Percentiles rank a stretch among this genome's conserved stretches.
phyloP scores from a whole-genome alignment of 2,888 invertebrate genomes.

The Eilema sororculum region DNA sequence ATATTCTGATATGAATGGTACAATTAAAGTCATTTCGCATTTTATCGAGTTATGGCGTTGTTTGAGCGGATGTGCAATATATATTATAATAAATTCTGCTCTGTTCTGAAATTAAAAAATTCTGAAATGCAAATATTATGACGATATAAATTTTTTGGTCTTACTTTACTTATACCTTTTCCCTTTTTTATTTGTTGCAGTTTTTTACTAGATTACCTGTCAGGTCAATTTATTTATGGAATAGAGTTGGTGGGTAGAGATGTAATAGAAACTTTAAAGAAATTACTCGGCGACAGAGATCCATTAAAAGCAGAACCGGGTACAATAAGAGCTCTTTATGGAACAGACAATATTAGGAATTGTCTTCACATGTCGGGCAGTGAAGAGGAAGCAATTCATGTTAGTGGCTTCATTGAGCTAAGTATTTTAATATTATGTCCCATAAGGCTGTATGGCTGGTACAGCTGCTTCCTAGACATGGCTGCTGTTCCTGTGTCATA shows the following conservation, averaged over 20 bases:
- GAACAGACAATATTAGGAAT: conserved; percentile 89
- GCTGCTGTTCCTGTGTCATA: background rate
- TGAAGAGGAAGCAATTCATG: conserved; percentile 84
- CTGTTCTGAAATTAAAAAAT: no score
- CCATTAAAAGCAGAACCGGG: conserved; percentile 88
- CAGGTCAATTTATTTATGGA: conserved; percentile 90
- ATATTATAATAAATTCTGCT: no score
- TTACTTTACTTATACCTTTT: background rate
- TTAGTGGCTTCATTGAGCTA: conserved; percentile 50
- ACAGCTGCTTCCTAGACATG: no score
- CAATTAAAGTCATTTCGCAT: no score
- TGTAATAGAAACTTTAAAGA: conserved; percentile 87
- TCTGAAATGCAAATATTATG: no score
- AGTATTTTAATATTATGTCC: background rate
- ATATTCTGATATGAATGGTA: no score
- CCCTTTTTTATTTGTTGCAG: conserved; percentile 65
- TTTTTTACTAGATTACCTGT: conserved; percentile 88
- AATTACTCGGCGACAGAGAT: conserved; percentile 89
- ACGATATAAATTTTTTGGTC: no score
- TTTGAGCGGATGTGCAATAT: no score
- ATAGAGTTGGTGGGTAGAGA: conserved; percentile 92
- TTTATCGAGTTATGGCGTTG: no score
- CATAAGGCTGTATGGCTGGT: background rate
- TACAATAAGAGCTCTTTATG: conserved; percentile 89
- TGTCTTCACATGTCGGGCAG: conserved; percentile 90